phyloP scores from a whole-genome alignment of 2,797 vertebrate species.

The Bradypus variegatus region DNA sequence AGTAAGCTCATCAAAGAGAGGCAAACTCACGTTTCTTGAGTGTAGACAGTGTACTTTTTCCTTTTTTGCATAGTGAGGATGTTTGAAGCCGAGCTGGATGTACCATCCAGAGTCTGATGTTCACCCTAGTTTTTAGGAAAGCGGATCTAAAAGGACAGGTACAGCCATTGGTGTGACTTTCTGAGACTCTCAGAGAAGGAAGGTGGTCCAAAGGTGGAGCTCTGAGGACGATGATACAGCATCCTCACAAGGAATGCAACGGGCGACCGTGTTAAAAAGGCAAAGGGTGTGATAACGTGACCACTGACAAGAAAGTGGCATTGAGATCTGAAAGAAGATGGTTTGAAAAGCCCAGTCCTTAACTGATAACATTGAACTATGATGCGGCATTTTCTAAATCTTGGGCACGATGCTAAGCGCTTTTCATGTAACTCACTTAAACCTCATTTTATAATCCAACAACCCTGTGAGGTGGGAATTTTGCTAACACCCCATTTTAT shows the following conservation, averaged over 20 bases:
- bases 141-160: neutral
- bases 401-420: neutral
- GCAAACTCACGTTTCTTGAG: neutral
- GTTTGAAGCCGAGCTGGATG: neutral
- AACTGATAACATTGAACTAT: accelerated
- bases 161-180: neutral
- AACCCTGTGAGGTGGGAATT: neutral
- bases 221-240: neutral
- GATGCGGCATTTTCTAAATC: neutral
- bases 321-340: neutral
- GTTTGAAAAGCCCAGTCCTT: neutral
- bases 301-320: neutral
- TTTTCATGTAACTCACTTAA: neutral
- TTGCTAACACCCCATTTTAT: neutral
- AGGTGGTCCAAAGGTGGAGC: neutral
- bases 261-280: neutral
- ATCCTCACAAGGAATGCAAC: neutral
- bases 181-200: too few relatives aligned
- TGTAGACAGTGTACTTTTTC: accelerated
- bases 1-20: neutral
- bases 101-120: neutral
- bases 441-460: neutral
- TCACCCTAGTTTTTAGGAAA: neutral
- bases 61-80: too few relatives aligned
- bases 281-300: too few relatives aligned